A percentile compares a stretch with the other conserved stretches of the same genome.
phyloP scores from a whole-genome alignment of 2,113 vertebrate genomes.

The Hydrochoerus hydrochaeris region DNA sequence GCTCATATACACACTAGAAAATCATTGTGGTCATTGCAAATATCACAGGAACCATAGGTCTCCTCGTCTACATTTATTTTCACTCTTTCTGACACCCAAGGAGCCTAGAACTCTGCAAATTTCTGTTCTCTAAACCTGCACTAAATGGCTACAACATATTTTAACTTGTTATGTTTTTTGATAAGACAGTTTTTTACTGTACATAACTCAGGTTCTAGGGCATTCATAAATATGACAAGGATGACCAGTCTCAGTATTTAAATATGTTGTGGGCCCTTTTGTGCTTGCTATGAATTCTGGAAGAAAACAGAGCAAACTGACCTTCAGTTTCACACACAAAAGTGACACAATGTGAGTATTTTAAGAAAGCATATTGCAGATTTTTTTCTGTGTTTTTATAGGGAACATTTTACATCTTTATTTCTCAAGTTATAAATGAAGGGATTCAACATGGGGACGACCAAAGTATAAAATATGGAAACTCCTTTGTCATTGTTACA shows the following conservation, averaged over 20 bases:
- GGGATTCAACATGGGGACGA: conserved; percentile 67
- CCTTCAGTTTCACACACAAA: no score
- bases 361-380: not conserved
- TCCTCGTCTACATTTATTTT: not conserved
- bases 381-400: not conserved
- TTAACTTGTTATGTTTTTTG: not conserved
- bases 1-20: not conserved
- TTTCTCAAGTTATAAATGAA: conserved; percentile 66
- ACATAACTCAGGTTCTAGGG: not conserved
- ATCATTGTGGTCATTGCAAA: not conserved
- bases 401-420: conserved; percentile 54
- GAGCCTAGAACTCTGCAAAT: no score
- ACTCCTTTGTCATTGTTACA: conserved; percentile 59
- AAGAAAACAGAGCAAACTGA: not conserved
- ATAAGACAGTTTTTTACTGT: not conserved
- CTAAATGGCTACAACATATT: not conserved
- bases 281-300: not conserved
- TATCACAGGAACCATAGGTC: not conserved
- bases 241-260: no score
- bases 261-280: not conserved
- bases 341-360: no score
- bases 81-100: not conserved
- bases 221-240: not conserved
- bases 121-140: not conserved
- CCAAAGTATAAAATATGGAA: conserved; percentile 54